Evolutionary conservation across 2,888 invertebrate species (phyloP), one percentile per base, ranked within the genome.

Genomic region (Odontocolon sp.): DNA sequence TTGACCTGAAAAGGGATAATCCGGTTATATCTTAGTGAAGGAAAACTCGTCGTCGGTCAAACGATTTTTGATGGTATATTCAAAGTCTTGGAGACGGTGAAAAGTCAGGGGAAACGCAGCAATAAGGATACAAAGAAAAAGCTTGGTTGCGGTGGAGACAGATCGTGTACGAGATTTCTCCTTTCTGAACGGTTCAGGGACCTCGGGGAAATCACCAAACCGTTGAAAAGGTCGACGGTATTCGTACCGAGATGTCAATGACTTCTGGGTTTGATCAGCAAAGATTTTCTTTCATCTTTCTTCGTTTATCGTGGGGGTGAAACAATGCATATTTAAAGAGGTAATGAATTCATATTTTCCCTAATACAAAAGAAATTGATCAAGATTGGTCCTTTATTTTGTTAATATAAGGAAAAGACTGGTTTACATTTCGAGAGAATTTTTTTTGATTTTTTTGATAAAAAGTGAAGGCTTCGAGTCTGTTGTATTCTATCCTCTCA

Each of bases 181-280:
- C 28, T 45, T 11, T 57, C n/a, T 47, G 61, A 66, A 66, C 28
- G 50, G 36, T 47, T 16, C 57, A 47, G 31, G 52, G 57, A 66
- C 76, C 61, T 76, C 66, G 18, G 76, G 70, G 59, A 67, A 76
- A 70, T 70, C 70, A 67, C 54, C 45, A 38, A 5, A 3, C 45
- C 18, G 26, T 52, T 36, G 42, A 50, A 64, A 45, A 56, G 75
- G 70, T 76, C 66, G 59, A 40, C 52, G 75, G 38, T 59, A 70
- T 59, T 8, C 26, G 42, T 21, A 31, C 8, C 59, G 18, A 40
- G 57, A 66, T 56, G 70, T 70, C 76, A 47, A 76, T 45, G 70
- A 61, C 75, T 59, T 61, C 59, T n/a, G n/a, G n/a, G n/a, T n/a
- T n/a, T n/a, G n/a, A n/a, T n/a, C n/a, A n/a, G n/a, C n/a, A n/a